A percentile compares a stretch with the other conserved stretches of the same genome.
phyloP scores from a whole-genome alignment of 2,888 invertebrate species.

The Leptopilina syphax region DNA sequence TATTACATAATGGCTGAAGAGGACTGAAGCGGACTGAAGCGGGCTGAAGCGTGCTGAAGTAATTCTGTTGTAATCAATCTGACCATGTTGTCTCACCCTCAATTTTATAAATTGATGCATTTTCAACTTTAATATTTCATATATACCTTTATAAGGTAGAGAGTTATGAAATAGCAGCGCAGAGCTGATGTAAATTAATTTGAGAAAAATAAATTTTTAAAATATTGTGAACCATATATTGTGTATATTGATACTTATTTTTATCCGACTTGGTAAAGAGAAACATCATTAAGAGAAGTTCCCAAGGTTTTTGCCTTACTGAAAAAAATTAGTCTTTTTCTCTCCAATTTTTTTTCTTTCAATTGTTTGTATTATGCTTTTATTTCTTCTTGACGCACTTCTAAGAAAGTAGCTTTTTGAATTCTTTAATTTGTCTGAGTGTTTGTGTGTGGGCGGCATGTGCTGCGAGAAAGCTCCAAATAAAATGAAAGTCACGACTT shows the following conservation, averaged over 20 bases:
- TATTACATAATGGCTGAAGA: neutral
- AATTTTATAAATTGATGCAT: neutral
- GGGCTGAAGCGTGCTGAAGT: too few species aligned
- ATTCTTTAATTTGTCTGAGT: slow-evolving; percentile 9
- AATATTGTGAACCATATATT: too few species aligned
- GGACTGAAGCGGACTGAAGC: too few species aligned
- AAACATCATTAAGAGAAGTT: slow-evolving; percentile 16
- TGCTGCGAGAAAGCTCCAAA: neutral
- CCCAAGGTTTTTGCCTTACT: slow-evolving; percentile 31
- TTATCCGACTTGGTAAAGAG: neutral
- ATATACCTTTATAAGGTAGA: neutral
- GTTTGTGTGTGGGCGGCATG: neutral
- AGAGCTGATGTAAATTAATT: neutral
- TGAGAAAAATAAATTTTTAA: slow-evolving; percentile 1
- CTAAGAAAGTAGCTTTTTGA: slow-evolving; percentile 17
- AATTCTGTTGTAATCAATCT: neutral
- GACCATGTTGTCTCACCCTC: neutral
- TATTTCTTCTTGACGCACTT: neutral
- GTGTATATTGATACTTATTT: neutral
- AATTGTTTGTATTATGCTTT: neutral
- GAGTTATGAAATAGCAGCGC: slow-evolving; percentile 15
- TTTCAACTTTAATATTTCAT: neutral
- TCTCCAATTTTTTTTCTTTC: neutral
- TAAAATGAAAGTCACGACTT: slow-evolving; percentile 15
- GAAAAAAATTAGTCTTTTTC: neutral